A percentile compares a stretch with the other conserved stretches of the same genome.
Evolutionary conservation across 1,140 invertebrate species (phyloP).

Genomic region (Dendrolimus punctatus): DNA sequence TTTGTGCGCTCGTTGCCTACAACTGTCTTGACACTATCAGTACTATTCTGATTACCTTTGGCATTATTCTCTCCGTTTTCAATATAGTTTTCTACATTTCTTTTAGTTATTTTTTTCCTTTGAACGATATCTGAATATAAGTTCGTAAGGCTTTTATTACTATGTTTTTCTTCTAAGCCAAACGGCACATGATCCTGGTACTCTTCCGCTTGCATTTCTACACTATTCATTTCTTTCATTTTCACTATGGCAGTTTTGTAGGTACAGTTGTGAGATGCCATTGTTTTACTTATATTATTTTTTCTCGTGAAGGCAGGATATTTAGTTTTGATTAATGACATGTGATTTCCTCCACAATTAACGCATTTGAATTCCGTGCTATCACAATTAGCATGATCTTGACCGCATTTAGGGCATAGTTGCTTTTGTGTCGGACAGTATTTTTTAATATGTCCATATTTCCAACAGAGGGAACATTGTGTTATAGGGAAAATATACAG

Average conservation of each 20-base stretch:
- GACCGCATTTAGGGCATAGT: constrained; percentile 27
- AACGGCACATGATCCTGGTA: too few relatives aligned
- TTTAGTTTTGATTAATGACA: constrained; percentile 9
- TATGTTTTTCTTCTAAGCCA: too few relatives aligned
- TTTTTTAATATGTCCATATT: constrained; percentile 16
- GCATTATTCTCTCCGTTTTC: too few relatives aligned
- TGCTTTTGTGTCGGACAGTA: constrained; percentile 15
- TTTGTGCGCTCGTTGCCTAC: too few relatives aligned
- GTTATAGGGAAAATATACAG: constrained; percentile 26
- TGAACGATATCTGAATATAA: too few relatives aligned
- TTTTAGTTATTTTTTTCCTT: too few relatives aligned
- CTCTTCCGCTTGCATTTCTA: constrained; percentile 7
- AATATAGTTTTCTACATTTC: too few relatives aligned
- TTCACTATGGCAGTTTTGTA: constrained; percentile 5
- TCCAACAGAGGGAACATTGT: constrained; percentile 30
- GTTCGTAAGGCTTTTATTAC: too few relatives aligned
- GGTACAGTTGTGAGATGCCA: not conserved
- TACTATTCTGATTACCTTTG: too few relatives aligned
- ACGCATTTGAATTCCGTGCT: constrained; percentile 11
- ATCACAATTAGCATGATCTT: constrained; percentile 22
- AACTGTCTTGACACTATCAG: too few relatives aligned
- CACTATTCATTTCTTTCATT: constrained; percentile 12
- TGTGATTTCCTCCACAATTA: constrained; percentile 6
- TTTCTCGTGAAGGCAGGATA: not conserved
- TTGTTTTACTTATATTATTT: not conserved